Evolutionary conservation across 1,140 invertebrate species (phyloP).

Genomic region (Anastrepha obliqua): DNA sequence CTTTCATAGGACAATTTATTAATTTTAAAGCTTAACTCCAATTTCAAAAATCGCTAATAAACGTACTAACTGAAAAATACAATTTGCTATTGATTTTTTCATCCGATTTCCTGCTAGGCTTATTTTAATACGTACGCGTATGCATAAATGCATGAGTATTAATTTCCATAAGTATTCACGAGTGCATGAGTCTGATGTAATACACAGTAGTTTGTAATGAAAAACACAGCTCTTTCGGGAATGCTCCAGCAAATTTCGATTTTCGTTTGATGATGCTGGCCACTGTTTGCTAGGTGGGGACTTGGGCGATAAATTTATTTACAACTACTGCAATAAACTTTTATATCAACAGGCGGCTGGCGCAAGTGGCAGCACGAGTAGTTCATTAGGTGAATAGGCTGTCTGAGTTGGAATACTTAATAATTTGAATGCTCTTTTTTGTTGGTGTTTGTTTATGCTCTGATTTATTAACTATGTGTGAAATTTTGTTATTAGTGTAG

Average conservation of each 20-base stretch:
- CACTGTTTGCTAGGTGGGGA: neutral
- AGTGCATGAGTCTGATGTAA: neutral
- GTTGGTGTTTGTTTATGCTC: neutral
- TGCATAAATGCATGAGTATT: neutral
- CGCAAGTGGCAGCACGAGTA: neutral
- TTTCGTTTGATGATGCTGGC: neutral
- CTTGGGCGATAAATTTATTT: neutral
- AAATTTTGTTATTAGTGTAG: slow-evolving; percentile 1
- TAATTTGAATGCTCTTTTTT: neutral
- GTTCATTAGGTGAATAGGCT: slow-evolving; percentile 41
- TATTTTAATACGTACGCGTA: too few species aligned
- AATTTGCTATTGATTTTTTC: too few species aligned
- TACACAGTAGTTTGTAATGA: neutral
- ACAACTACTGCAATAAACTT: slow-evolving; percentile 15
- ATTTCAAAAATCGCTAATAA: too few species aligned
- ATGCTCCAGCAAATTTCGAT: neutral
- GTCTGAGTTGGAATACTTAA: neutral
- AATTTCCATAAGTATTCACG: neutral
- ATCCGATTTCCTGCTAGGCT: too few species aligned
- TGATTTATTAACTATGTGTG: slow-evolving; percentile 37
- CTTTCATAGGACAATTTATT: too few species aligned
- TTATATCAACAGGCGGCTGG: slow-evolving; percentile 1
- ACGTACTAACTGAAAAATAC: too few species aligned
- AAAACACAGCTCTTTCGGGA: neutral
- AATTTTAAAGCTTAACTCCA: too few species aligned